Percentiles rank a stretch among this genome's conserved stretches.
Evolutionary conservation across 37 sponge, comb jelly and placozoan genomes (phyloP).

Genomic region (Mnemiopsis leidyi): DNA sequence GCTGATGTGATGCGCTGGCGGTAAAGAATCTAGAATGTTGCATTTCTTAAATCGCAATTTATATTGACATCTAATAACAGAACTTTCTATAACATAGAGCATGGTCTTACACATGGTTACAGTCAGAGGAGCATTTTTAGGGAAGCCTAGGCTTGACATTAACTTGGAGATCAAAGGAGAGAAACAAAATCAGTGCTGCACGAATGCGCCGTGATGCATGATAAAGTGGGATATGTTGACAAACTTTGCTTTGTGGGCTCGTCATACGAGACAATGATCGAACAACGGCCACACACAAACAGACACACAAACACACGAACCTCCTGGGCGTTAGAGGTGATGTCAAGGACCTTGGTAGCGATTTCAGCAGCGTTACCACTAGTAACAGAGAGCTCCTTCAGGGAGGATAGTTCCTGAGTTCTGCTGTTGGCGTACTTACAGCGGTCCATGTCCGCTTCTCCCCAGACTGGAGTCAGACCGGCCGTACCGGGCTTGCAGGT

Average conservation of each 20-base stretch:
- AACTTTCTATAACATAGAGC: too few species aligned
- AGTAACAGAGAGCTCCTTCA: background rate
- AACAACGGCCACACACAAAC: too few species aligned
- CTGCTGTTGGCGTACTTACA: constrained; percentile 29
- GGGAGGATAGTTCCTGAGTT: background rate
- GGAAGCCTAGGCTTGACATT: background rate
- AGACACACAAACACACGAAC: too few species aligned
- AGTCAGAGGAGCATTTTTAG: background rate
- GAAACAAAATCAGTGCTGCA: background rate
- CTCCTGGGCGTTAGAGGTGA: background rate
- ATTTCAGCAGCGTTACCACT: background rate
- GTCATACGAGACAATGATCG: too few species aligned
- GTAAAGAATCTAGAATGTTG: background rate
- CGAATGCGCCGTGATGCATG: background rate
- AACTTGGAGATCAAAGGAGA: background rate
- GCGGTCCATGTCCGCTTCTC: background rate
- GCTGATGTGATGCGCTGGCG: too few species aligned
- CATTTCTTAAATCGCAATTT: background rate
- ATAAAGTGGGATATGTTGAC: background rate
- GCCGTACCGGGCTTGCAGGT: background rate
- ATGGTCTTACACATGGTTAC: too few species aligned
- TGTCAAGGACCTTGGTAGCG: background rate
- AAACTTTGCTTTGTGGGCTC: too few species aligned
- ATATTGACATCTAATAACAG: background rate
- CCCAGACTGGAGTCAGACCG: background rate